A percentile compares a stretch with the other conserved stretches of the same genome.
Evolutionary conservation across 2,888 invertebrate genomes (phyloP).

Genomic region (Chaitophorus viminalis): DNA sequence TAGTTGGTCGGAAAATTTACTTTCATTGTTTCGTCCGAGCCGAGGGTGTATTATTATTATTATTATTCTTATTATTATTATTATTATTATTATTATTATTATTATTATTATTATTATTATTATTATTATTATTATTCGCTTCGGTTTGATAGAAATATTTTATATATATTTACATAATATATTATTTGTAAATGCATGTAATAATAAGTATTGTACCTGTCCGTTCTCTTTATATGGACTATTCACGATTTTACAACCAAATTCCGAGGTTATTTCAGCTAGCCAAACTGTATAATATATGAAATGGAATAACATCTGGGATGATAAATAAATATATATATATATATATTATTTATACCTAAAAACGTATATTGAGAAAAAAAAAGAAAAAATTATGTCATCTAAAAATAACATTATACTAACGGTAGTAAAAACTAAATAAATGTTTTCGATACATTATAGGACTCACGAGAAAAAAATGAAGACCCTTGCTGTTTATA

Average conservation of each 20-base stretch:
- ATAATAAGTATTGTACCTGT: background rate
- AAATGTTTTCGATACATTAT: background rate
- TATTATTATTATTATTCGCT: background rate
- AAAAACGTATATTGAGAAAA: background rate
- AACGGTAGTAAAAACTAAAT: background rate
- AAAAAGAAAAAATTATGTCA: slow-evolving; percentile 3
- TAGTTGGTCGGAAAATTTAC: background rate
- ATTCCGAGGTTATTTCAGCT: slow-evolving; percentile 24
- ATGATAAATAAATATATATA: slow-evolving; percentile 22
- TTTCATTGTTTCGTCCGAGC: slow-evolving; percentile 18
- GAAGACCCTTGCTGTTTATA: background rate
- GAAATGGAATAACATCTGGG: slow-evolving; percentile 27
- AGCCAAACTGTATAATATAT: slow-evolving; percentile 10
- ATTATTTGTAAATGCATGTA: background rate
- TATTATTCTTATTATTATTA: too few species aligned
- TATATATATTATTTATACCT: background rate
- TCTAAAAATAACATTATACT: slow-evolving; percentile 17
- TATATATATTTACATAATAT: background rate
- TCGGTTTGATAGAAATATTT: background rate
- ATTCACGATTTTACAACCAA: slow-evolving; percentile 20
- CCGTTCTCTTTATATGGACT: slow-evolving; percentile 1
- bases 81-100: too few species aligned
- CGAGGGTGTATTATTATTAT: background rate
- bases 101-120: too few species aligned
- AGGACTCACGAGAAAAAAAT: background rate